A percentile compares a stretch with the other conserved stretches of the same genome.
These are phyloP conservation scores for Helobdella robusta DNA, from an alignment of 2,888 invertebrate species.

Conservation along the genomic window DNA sequence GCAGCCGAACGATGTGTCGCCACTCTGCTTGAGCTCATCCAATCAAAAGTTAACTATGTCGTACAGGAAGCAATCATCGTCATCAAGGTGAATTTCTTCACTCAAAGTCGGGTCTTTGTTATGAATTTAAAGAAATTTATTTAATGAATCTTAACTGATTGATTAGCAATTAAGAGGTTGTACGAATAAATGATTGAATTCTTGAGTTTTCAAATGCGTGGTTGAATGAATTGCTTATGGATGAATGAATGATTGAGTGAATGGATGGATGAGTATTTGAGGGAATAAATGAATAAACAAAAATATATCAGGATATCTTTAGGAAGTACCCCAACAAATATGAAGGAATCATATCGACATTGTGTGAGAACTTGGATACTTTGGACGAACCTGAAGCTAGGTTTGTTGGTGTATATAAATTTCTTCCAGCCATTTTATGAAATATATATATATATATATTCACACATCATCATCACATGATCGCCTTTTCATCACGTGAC, in stretches of 20 bases:
- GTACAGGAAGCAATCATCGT: constrained; percentile 99
- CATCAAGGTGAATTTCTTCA: constrained; percentile 60
- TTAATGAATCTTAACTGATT: no score
- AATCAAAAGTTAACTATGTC: constrained; percentile 98
- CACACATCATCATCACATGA: no score
- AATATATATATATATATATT: not conserved
- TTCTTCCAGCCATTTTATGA: not conserved
- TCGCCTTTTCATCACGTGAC: not conserved
- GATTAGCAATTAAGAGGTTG: no score
- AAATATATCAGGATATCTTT: constrained; percentile 50
- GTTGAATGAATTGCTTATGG: no score
- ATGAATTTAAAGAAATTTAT: no score
- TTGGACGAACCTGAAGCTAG: constrained; percentile 92
- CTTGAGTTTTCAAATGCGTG: no score
- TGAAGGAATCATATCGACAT: constrained; percentile 95
- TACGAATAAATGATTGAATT: no score
- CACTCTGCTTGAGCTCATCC: constrained; percentile 89
- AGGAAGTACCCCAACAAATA: constrained; percentile 94
- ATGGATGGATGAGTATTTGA: no score
- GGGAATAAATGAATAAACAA: no score
- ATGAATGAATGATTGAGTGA: no score
- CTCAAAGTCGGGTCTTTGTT: no score
- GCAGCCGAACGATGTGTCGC: constrained; percentile 97
- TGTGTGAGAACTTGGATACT: constrained; percentile 96
- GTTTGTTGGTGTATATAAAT: constrained; percentile 17